Base-by-base conservation (phyloP, 2,113 vertebrate genomes). In the Zapornia atra region DNA sequence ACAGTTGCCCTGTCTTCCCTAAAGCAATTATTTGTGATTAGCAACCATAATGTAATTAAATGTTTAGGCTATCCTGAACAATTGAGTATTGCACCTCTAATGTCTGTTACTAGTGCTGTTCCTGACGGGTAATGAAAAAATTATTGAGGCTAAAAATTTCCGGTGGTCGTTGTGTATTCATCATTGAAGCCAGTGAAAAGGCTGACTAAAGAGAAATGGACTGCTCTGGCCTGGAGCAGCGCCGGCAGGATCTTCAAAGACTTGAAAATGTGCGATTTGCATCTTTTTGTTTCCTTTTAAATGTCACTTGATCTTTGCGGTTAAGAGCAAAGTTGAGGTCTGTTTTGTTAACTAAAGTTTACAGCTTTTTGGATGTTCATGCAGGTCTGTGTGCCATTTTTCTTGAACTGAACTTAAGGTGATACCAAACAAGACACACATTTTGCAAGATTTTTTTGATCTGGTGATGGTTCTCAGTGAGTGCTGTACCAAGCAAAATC, bases 281-380 rank as follows among this genome's bases (percentile, higher is more conserved):
- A 89, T 88, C 5, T 75, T 88, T 87, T 93, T 84, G 57, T 92
- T 97, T 91, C 60, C 42, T 68, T 91, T 96, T 22, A 82, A 86
- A 65, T 56, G 56, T 75, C 28, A 75, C n/a, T 57, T 65, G 60
- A 86, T 95, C 86, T 72, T 91, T 85, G 83, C 72, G 88, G 77
- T 82, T 87, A 69, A 79, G 15, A 92, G 50, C 28, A 60, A 84
- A 89, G 33, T 9, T 9, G 38, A 92, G 77, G 17, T 86, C 69
- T 93, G 57, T 88, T 94, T 95, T 82, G 34, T 91, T 95, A 96
- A 92, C 69, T 79, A 9, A 83, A 72, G n/a, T 53, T 73, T 57
- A 53, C 40, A 78, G 54, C 40, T 61, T 82, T 82, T 90, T 81
- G 82, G 79, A 88, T 92, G 60, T 70, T 68, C 38, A 3, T 50